A percentile compares a stretch with the other conserved stretches of the same genome.
These are phyloP conservation scores for Mythimna lalbum DNA, from an alignment of 2,888 invertebrate genomes.

Conservation along the genomic window DNA sequence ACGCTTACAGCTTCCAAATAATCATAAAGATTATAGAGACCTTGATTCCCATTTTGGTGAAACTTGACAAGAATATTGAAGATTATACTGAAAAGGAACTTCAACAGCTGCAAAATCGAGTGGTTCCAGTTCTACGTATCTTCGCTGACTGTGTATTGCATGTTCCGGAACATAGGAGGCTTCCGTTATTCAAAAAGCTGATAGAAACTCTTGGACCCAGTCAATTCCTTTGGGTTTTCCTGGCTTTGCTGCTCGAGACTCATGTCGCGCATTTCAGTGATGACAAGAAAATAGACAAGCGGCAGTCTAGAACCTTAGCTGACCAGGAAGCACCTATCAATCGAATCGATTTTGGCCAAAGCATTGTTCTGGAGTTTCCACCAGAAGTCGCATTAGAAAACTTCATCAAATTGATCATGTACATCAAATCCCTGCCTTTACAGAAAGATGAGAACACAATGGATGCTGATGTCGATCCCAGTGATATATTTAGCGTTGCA, in stretches of 20 bases:
- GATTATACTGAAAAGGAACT: conserved; percentile 80
- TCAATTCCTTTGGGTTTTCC: conserved; percentile 93
- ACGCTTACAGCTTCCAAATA: conserved; percentile 98
- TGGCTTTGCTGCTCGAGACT: conserved; percentile 93
- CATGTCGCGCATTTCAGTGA: conserved; percentile 91
- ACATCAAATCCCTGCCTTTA: conserved; percentile 92
- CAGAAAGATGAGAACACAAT: conserved; percentile 90
- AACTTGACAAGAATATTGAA: conserved; percentile 81
- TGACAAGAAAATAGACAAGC: conserved; percentile 81
- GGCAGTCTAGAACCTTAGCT: conserved; percentile 75
- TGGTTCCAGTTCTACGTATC: conserved; percentile 94
- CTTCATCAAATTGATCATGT: conserved; percentile 92
- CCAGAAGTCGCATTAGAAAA: conserved; percentile 92
- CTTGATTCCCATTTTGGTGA: conserved; percentile 95
- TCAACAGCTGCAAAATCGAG: conserved; percentile 84
- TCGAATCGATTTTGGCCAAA: conserved; percentile 92
- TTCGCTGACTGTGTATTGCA: conserved; percentile 98
- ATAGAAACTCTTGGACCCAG: conserved; percentile 93
- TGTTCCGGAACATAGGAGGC: conserved; percentile 97
- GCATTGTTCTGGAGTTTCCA: conserved; percentile 92
- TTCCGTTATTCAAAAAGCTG: conserved; percentile 95
- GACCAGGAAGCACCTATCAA: conserved; percentile 88
- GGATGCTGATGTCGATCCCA: conserved; percentile 81
- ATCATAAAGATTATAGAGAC: conserved; percentile 97
- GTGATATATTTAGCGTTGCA: conserved; percentile 91